These are phyloP conservation scores for Vannuccia rotundouncinata DNA, from an alignment of 2,888 invertebrate species.

Conservation along the genomic window DNA sequence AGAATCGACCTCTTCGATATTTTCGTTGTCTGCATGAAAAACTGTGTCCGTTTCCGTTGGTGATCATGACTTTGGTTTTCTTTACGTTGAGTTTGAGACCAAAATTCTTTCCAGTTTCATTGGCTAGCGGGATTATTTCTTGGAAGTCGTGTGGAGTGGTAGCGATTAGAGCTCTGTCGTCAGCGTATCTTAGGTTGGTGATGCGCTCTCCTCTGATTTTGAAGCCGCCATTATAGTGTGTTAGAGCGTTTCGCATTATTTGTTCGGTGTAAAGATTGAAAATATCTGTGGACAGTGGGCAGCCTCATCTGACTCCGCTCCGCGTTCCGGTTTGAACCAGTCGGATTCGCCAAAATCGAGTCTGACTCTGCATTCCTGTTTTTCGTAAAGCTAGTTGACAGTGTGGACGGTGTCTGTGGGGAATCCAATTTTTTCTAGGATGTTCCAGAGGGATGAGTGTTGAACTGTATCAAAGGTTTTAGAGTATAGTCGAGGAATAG, in stretches of 20 bases:
- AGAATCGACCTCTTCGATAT: background rate
- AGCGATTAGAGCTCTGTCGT: background rate
- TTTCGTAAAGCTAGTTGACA: background rate
- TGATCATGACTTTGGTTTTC: conserved; percentile 1
- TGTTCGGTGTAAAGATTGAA: conserved; percentile 24
- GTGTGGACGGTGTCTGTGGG: background rate
- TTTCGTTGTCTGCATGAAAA: background rate
- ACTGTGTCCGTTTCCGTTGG: background rate
- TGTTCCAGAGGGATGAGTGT: background rate
- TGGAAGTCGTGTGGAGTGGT: background rate
- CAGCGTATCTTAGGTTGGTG: background rate
- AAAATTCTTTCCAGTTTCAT: background rate
- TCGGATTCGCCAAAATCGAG: background rate
- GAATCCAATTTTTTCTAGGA: background rate
- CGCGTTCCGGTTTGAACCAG: background rate
- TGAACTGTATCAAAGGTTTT: background rate
- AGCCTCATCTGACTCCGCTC: conserved; percentile 29
- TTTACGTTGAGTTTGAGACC: background rate
- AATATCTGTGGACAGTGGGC: background rate
- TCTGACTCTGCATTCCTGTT: background rate
- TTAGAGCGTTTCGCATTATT: background rate
- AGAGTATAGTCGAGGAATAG: background rate
- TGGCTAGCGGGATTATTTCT: background rate
- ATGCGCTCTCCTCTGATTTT: background rate
- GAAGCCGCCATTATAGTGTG: background rate